A percentile compares a stretch with the other conserved stretches of the same genome.
Evolutionary conservation across 64 coral and sea anemone species (phyloP).

Genomic region (Stichodactyla helianthus): DNA sequence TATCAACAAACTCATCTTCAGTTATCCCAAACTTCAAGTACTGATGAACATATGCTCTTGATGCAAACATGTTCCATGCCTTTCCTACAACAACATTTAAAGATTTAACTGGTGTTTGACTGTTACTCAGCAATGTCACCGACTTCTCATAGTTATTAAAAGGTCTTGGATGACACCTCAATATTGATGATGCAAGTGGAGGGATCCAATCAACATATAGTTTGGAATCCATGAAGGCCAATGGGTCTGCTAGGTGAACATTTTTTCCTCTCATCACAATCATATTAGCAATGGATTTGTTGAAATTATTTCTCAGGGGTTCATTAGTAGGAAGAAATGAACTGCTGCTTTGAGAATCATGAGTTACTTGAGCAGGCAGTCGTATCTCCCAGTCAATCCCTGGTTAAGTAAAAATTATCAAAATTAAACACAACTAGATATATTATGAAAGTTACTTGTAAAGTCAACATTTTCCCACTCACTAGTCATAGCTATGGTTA

Average conservation of each 20-base stretch:
- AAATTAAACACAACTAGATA: not conserved
- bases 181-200: conserved; percentile 8
- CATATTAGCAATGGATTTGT: conserved; percentile 86
- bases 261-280: conserved; percentile 86
- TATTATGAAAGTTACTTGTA: no score
- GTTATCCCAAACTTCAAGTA: conserved; percentile 90
- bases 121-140: conserved; percentile 87
- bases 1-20: conserved; percentile 98
- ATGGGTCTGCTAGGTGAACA: conserved; percentile 55
- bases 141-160: conserved; percentile 94
- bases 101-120: conserved; percentile 77
- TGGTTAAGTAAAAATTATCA: not conserved
- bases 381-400: conserved; percentile 96
- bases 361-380: conserved; percentile 51
- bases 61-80: conserved; percentile 97
- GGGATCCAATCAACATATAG: conserved; percentile 84
- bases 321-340: conserved; percentile 8
- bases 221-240: conserved; percentile 64
- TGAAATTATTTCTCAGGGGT: conserved; percentile 52
- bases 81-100: conserved; percentile 88
- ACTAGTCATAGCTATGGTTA: no score
- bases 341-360: conserved; percentile 8
- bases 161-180: conserved; percentile 74
- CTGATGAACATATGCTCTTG: conserved; percentile 97
- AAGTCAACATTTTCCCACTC: no score